Evolutionary conservation across 2,113 vertebrate genomes (phyloP).

Genomic region (Hippocampus abdominalis): DNA sequence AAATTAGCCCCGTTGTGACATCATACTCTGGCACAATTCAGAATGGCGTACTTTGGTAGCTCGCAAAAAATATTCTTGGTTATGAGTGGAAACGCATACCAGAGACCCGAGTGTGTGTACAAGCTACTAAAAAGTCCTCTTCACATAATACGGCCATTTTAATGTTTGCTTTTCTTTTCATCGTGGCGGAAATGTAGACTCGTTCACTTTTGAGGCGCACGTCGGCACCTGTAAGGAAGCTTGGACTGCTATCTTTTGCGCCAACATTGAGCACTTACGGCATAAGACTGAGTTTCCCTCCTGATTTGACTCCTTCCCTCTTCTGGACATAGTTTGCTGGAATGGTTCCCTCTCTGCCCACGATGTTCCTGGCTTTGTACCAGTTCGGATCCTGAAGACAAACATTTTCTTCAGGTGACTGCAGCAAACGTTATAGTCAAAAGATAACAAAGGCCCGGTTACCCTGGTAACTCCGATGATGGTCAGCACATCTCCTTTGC

Average conservation of each 20-base stretch:
- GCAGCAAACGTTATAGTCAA: neutral
- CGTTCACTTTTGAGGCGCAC: neutral
- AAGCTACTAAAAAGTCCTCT: no score
- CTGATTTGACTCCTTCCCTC: conserved; percentile 91
- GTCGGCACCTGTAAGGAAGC: no score
- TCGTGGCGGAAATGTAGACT: no score
- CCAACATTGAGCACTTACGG: conserved; percentile 82
- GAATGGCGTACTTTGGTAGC: no score
- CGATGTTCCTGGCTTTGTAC: conserved; percentile 96
- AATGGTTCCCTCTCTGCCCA: conserved; percentile 92
- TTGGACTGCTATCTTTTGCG: neutral
- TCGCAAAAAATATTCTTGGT: no score
- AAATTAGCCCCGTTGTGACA: no score
- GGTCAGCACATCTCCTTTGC: conserved; percentile 94
- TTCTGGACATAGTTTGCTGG: conserved; percentile 99
- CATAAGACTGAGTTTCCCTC: conserved; percentile 97
- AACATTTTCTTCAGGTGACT: neutral
- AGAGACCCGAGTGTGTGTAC: no score
- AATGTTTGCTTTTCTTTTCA: neutral
- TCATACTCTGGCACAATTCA: no score
- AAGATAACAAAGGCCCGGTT: conserved; percentile 7
- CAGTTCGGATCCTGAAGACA: conserved; percentile 90
- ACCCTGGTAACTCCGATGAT: conserved; percentile 96
- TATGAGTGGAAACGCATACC: no score
- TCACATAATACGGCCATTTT: neutral